phyloP scores from a whole-genome alignment of 2,888 invertebrate genomes.

The Branchellion lobata region DNA sequence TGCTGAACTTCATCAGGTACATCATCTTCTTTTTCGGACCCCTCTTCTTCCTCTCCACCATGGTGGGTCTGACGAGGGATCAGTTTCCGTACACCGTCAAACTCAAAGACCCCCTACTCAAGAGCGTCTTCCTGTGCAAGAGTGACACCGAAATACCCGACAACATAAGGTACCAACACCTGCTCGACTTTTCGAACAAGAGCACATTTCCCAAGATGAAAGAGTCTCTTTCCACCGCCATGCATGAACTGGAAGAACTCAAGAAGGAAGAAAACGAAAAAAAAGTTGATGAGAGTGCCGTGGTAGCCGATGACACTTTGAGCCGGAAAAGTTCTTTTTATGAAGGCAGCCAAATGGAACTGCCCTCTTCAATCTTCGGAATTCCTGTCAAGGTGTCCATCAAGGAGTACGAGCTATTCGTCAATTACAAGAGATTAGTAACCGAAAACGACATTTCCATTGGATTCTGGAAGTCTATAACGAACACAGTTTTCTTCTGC shows the following conservation, averaged over 20 bases:
- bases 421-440: constrained; percentile 51
- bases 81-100: constrained; percentile 55
- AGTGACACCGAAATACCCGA: constrained; percentile 44
- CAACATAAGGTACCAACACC: constrained; percentile 38
- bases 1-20: constrained; percentile 56
- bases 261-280: constrained; percentile 7
- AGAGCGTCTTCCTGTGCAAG: constrained; percentile 46
- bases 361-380: constrained; percentile 35
- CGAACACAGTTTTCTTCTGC: constrained; percentile 54
- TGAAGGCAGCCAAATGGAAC: not conserved
- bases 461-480: constrained; percentile 48
- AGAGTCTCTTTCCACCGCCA: constrained; percentile 28
- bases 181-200: constrained; percentile 44
- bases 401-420: constrained; percentile 50
- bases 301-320: not conserved
- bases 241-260: constrained; percentile 9
- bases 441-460: constrained; percentile 52
- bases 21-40: constrained; percentile 58
- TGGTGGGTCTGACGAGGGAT: constrained; percentile 52
- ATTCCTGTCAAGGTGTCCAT: constrained; percentile 45
- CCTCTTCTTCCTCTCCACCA: constrained; percentile 56
- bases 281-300: not conserved
- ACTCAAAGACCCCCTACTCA: constrained; percentile 51
- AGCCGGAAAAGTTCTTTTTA: not conserved
- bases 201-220: constrained; percentile 48